phyloP scores from a whole-genome alignment of 2,797 vertebrate species.

The Cetoscarus ocellatus region DNA sequence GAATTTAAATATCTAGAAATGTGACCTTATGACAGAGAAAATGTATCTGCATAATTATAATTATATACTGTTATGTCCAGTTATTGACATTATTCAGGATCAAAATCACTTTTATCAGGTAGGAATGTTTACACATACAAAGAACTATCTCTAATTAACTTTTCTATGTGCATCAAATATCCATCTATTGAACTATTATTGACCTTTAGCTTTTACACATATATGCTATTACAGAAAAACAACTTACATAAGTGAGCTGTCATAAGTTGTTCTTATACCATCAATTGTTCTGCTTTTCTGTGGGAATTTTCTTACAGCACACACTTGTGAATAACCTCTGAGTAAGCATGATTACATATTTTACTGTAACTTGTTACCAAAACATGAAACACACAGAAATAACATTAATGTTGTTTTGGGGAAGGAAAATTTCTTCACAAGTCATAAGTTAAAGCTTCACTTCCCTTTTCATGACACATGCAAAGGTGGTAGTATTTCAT shows the following conservation, averaged over 20 bases:
- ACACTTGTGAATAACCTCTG: not conserved
- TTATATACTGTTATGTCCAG: too few relatives aligned
- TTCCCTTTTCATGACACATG: constrained; percentile 33
- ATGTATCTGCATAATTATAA: too few relatives aligned
- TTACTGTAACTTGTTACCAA: constrained; percentile 25
- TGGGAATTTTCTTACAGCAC: not conserved
- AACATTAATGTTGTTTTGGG: constrained; percentile 3
- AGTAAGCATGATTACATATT: constrained; percentile 16
- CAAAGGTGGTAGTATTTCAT: constrained; percentile 1
- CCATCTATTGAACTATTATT: too few relatives aligned
- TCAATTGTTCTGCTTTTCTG: not conserved
- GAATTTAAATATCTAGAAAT: too few relatives aligned
- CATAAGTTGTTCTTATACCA: not conserved
- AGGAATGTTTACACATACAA: too few relatives aligned
- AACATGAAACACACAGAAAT: constrained; percentile 14
- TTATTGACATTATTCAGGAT: too few relatives aligned
- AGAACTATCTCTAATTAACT: too few relatives aligned
- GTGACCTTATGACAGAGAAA: too few relatives aligned
- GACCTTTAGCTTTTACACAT: too few relatives aligned
- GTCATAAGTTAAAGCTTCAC: constrained; percentile 26
- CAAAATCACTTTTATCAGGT: too few relatives aligned
- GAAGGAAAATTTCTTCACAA: constrained; percentile 6
- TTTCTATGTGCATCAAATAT: too few relatives aligned
- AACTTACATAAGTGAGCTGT: not conserved
- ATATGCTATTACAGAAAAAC: too few relatives aligned